phyloP scores from a whole-genome alignment of 2,797 vertebrate species.

The Brachyalestes nurse region DNA sequence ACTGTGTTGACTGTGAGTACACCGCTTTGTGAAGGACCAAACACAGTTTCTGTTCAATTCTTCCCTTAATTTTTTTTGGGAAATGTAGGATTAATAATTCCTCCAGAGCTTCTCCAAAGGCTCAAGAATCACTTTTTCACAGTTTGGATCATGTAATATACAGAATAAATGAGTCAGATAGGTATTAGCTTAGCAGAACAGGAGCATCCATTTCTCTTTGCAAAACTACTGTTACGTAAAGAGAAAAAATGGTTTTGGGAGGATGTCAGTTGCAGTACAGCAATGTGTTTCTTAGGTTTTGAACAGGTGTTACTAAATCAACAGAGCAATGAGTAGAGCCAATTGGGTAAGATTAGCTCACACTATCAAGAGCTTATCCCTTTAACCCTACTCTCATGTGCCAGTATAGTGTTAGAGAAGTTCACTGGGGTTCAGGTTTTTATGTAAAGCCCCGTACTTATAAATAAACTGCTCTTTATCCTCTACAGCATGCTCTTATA shows the following conservation, averaged over 20 bases:
- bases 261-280: not conserved
- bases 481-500: conserved; percentile 24
- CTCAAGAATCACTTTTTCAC: not conserved
- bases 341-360: conserved; percentile 11
- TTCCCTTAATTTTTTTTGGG: not conserved
- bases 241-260: not conserved
- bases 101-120: not conserved
- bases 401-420: not conserved
- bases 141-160: not conserved
- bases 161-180: not conserved
- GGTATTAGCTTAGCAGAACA: not conserved
- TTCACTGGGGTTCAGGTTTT: conserved; percentile 29
- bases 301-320: not conserved
- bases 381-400: conserved; percentile 18
- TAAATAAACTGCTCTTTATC: conserved; percentile 51
- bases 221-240: not conserved
- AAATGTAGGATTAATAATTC: too few species aligned
- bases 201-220: not conserved
- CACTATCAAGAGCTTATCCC: not conserved
- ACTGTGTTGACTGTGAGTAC: not conserved
- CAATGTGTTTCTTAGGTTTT: not conserved
- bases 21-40: not conserved
- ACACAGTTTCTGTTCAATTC: not conserved
- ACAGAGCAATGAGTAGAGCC: not conserved
- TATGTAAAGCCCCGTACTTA: conserved; percentile 35